Base-by-base conservation (phyloP, 2,113 vertebrate genomes). In the Prunella himalayana region DNA sequence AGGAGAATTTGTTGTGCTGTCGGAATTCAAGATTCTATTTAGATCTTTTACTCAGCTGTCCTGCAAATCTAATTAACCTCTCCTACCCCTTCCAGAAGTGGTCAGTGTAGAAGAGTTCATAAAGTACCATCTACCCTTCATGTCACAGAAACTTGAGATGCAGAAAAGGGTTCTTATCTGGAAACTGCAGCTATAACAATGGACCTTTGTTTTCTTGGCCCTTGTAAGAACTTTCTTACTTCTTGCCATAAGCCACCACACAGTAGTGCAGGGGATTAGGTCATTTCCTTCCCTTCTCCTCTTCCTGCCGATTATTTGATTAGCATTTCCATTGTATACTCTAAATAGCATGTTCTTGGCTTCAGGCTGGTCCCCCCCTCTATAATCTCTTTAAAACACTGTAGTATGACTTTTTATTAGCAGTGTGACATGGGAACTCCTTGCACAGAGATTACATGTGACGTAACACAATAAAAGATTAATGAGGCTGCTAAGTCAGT, bases 271-370 rank as follows among this genome's bases (percentile, higher is more conserved):
- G 49, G 28, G 91, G 77, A 95, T 97, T 96, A 97, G 83, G 72
- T 97, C 42, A 97, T 94, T 96, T 97, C 96, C 96, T 96, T 97
- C 96, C 95, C 56, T n/a, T 92, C 90, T 90, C 82, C 79, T 92
- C 86, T 96, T 97, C 96, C 95, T 93, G 94, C 64, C 86, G 95
- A 95, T 97, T 94, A 94, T 95, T 97, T 93, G 95, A 96, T 97
- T 96, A 97, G 76, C 92, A 73, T 96, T 96, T 94, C 95, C 92
- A 94, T 96, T 97, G 96, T 97, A 51, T 75, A 73, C 92, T 84
- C 91, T 59, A 93, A 93, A 95, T 90, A 95, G 77, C 56, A 68
- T 95, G 91, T 96, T 92, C 80, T 93, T 95, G 88, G 94, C 86
- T 94, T 92, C 60, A 78, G 77, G 56, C 72, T 83, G 35, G 35